Evolutionary conservation across 2,888 invertebrate genomes (phyloP).

Genomic region (Troides oblongomaculatus): DNA sequence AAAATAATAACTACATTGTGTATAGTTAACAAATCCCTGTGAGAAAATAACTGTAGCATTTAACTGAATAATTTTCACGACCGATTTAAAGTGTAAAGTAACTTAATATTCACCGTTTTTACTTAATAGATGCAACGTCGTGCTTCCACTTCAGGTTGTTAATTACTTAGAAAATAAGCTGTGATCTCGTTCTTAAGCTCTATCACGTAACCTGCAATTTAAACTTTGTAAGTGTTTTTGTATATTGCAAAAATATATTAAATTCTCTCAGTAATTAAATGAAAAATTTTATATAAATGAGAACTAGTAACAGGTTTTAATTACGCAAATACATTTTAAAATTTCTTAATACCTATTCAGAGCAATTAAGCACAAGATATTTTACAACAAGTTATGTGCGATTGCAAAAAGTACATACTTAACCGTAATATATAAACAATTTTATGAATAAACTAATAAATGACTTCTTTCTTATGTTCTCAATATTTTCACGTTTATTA

Average conservation of each 20-base stretch:
- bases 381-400: too few relatives aligned
- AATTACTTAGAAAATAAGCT: neutral
- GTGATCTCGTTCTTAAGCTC: neutral
- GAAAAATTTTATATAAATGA: too few relatives aligned
- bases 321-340: too few relatives aligned
- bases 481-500: too few relatives aligned
- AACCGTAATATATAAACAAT: too few relatives aligned
- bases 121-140: neutral
- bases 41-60: neutral
- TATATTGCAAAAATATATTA: neutral
- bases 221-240: neutral
- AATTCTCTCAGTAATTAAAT: too few relatives aligned
- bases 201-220: neutral
- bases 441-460: too few relatives aligned
- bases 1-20: neutral
- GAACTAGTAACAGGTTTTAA: too few relatives aligned
- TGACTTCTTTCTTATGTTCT: too few relatives aligned
- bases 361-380: too few relatives aligned
- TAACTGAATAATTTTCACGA: slow-evolving; percentile 3
- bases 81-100: neutral
- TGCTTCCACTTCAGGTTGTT: neutral
- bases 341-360: too few relatives aligned
- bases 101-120: neutral
- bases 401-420: too few relatives aligned
- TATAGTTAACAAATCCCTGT: neutral